A percentile compares a stretch with the other conserved stretches of the same genome.
Evolutionary conservation across 2,888 invertebrate genomes (phyloP).

Genomic region (Argyresthia goedartella): DNA sequence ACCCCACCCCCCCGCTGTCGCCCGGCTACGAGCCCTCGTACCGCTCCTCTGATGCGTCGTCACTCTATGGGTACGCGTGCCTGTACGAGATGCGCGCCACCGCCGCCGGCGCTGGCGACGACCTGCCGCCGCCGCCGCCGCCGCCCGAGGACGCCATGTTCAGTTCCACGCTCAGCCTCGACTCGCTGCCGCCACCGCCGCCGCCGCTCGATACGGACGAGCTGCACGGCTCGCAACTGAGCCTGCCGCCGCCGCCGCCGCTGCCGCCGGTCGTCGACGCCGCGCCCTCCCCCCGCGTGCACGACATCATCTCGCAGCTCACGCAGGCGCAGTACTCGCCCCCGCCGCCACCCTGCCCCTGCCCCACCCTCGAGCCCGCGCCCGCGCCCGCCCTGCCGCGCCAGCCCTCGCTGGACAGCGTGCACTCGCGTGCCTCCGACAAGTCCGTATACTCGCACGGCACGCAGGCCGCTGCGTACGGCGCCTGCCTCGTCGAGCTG

Average conservation of each 20-base stretch:
- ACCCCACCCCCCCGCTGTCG: conserved; percentile 35
- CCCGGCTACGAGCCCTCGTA: conserved; percentile 47
- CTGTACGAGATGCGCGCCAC: conserved; percentile 56
- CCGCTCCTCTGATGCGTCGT: conserved; percentile 35
- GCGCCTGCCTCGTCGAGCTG: conserved; percentile 69
- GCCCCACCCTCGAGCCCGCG: conserved; percentile 11
- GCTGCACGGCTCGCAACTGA: conserved; percentile 79
- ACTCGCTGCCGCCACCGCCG: conserved; percentile 85
- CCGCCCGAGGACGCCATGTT: conserved; percentile 76
- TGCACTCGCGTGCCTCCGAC: conserved; percentile 61
- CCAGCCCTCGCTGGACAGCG: conserved; percentile 69
- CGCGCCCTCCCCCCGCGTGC: conserved; percentile 42
- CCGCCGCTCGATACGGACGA: conserved; percentile 70
- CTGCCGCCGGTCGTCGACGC: conserved; percentile 58
- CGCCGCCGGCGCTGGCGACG: conserved; percentile 78
- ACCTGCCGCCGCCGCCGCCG: conserved; percentile 77
- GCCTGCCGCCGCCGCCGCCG: conserved; percentile 82
- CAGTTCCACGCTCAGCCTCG: conserved; percentile 81
- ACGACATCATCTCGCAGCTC: conserved; percentile 52
- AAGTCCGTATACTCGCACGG: conserved; percentile 48
- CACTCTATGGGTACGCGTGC: conserved; percentile 29
- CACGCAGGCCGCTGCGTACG: conserved; percentile 46
- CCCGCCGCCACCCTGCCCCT: conserved; percentile 12
- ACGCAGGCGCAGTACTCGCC: conserved; percentile 34
- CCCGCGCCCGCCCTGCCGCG: conserved; percentile 48